Percentiles rank a stretch among this genome's conserved stretches.
These are phyloP conservation scores for Drosophila sulfurigaster DNA, from an alignment of 1,140 invertebrate species.

Conservation along the genomic window DNA sequence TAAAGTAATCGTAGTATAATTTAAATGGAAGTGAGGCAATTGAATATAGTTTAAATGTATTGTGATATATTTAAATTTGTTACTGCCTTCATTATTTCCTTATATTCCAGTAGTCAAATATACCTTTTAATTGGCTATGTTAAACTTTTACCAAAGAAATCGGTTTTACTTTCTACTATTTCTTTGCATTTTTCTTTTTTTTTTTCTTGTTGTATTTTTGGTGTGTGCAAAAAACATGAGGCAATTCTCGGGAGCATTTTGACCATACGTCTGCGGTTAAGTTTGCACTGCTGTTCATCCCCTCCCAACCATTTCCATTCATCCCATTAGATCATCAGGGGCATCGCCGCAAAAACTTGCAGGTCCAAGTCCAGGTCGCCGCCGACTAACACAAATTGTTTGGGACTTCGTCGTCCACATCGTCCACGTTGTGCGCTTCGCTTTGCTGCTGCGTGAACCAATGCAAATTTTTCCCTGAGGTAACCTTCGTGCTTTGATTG, in stretches of 20 bases:
- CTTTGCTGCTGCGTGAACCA: conserved; percentile 66
- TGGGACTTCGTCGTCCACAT: conserved; percentile 53
- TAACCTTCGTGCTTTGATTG: conserved; percentile 82
- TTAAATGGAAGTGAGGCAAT: no score
- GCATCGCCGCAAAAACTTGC: conserved; percentile 26
- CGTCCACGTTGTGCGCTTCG: conserved; percentile 14
- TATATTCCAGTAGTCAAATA: background rate
- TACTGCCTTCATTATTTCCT: background rate
- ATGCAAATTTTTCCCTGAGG: conserved; percentile 80
- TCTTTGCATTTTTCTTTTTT: background rate
- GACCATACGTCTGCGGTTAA: conserved; percentile 81
- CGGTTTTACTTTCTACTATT: conserved; percentile 20
- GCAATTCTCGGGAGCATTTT: conserved; percentile 74
- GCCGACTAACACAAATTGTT: conserved; percentile 66
- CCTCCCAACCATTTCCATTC: conserved; percentile 42
- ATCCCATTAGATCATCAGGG: conserved; percentile 49
- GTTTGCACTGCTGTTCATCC: conserved; percentile 44
- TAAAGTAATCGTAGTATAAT: no score
- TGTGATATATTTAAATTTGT: background rate
- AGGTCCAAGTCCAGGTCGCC: conserved; percentile 10
- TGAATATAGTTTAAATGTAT: background rate
- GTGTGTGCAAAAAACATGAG: conserved; percentile 72
- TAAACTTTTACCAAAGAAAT: conserved; percentile 26
- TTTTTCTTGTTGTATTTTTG: background rate
- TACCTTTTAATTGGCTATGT: conserved; percentile 25